These are phyloP conservation scores for Campaea margaritaria DNA, from an alignment of 2,888 invertebrate genomes.

Conservation along the genomic window DNA sequence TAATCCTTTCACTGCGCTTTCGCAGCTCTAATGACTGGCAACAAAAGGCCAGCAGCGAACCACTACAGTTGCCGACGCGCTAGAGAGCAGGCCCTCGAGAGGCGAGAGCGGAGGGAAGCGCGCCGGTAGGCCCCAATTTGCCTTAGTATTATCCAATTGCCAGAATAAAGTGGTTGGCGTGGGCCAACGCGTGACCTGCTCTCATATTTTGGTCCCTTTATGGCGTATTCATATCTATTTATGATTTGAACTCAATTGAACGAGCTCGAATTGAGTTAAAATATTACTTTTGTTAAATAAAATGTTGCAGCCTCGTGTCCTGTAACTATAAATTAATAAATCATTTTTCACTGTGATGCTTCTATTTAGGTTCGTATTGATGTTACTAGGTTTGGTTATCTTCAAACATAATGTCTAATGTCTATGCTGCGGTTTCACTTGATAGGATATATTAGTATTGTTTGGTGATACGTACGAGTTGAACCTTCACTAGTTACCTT, in stretches of 20 bases:
- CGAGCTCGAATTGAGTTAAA: neutral
- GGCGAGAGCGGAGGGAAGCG: conserved; percentile 68
- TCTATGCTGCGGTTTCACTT: too few relatives aligned
- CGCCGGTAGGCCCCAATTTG: conserved; percentile 81
- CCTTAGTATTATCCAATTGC: conserved; percentile 79
- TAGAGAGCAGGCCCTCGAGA: conserved; percentile 66
- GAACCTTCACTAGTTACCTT: too few relatives aligned
- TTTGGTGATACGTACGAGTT: too few relatives aligned
- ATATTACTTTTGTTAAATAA: neutral
- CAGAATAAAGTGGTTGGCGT: conserved; percentile 81
- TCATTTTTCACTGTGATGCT: neutral
- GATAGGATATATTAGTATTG: too few relatives aligned
- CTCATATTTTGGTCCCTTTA: conserved; percentile 58
- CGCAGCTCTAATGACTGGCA: conserved; percentile 28
- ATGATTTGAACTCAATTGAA: conserved; percentile 12
- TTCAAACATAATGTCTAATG: too few relatives aligned
- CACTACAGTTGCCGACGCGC: conserved; percentile 32
- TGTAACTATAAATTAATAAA: neutral
- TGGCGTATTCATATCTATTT: conserved; percentile 30
- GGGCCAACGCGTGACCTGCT: conserved; percentile 80
- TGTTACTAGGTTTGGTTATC: too few relatives aligned
- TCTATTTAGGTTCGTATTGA: too few relatives aligned
- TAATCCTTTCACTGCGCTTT: conserved; percentile 2
- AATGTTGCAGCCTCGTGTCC: neutral
- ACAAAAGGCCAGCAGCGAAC: conserved; percentile 69